phyloP scores from a whole-genome alignment of 2,888 invertebrate species.

The Drosophila anomelani region DNA sequence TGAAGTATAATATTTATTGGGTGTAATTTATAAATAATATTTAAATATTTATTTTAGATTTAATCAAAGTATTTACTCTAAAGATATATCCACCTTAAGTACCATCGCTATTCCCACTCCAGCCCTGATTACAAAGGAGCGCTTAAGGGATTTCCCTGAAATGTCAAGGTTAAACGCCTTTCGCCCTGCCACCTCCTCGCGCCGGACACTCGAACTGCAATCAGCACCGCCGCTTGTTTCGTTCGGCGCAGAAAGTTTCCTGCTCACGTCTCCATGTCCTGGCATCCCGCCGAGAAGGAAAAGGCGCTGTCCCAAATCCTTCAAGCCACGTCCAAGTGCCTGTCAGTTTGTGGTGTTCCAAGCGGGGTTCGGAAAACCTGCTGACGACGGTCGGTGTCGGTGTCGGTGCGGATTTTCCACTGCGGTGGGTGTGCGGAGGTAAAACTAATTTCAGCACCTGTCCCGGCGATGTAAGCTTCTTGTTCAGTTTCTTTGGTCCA shows the following conservation, averaged over 20 bases:
- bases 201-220: slow-evolving; percentile 61
- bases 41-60: not conserved
- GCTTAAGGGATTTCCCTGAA: slow-evolving; percentile 40
- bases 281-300: slow-evolving; percentile 25
- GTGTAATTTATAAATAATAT: not conserved
- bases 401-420: not conserved
- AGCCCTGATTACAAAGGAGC: slow-evolving; percentile 17
- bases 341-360: slow-evolving; percentile 27
- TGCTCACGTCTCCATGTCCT: slow-evolving; percentile 32
- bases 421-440: slow-evolving; percentile 11
- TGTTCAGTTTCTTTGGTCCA: slow-evolving; percentile 47
- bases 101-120: not conserved
- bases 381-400: slow-evolving; percentile 12
- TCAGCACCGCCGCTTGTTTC: slow-evolving; percentile 66
- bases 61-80: too few relatives aligned
- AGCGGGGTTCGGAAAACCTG: slow-evolving; percentile 8
- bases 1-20: not conserved
- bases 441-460: slow-evolving; percentile 74
- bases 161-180: slow-evolving; percentile 68
- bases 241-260: slow-evolving; percentile 39
- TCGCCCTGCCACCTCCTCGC: not conserved
- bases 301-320: slow-evolving; percentile 50
- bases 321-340: slow-evolving; percentile 33
- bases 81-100: not conserved
- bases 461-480: slow-evolving; percentile 33